These are phyloP conservation scores for Tetragonula clypearis DNA, from an alignment of 1,140 invertebrate species.

Conservation along the genomic window DNA sequence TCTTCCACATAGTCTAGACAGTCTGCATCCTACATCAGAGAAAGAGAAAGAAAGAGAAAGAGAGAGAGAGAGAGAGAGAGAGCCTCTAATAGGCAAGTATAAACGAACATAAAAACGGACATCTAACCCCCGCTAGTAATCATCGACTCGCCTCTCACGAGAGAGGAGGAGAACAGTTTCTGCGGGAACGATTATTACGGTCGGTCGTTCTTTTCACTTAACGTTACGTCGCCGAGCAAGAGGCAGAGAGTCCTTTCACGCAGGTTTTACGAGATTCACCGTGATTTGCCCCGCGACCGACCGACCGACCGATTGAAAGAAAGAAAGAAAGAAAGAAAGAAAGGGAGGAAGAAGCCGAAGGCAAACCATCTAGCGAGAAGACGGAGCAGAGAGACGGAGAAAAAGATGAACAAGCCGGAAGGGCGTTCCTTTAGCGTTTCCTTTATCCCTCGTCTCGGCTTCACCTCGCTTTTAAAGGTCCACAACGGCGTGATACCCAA, in stretches of 20 bases:
- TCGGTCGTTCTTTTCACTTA: conserved; percentile 45
- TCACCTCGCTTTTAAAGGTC: conserved; percentile 72
- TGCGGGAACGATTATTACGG: conserved; percentile 39
- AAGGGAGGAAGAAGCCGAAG: conserved; percentile 35
- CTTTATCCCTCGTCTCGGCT: conserved; percentile 61
- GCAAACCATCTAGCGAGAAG: background rate
- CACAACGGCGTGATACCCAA: conserved; percentile 72
- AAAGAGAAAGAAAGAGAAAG: too few species aligned
- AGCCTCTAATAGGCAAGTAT: conserved; percentile 16
- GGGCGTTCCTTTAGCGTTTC: conserved; percentile 45
- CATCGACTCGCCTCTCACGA: background rate
- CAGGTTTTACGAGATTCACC: conserved; percentile 49
- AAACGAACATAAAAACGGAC: conserved; percentile 28
- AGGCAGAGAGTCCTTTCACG: conserved; percentile 24
- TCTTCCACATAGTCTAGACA: too few species aligned
- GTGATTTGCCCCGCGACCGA: conserved; percentile 52
- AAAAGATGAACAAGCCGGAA: conserved; percentile 39
- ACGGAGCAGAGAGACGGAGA: background rate
- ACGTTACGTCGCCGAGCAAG: conserved; percentile 28
- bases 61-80: too few species aligned
- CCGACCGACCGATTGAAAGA: conserved; percentile 8
- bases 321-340: too few species aligned
- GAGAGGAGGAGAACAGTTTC: conserved; percentile 22
- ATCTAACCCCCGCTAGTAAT: conserved; percentile 13
- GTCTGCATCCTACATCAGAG: too few species aligned